phyloP scores from a whole-genome alignment of 2,888 invertebrate genomes.

The Hemithea aestivaria region DNA sequence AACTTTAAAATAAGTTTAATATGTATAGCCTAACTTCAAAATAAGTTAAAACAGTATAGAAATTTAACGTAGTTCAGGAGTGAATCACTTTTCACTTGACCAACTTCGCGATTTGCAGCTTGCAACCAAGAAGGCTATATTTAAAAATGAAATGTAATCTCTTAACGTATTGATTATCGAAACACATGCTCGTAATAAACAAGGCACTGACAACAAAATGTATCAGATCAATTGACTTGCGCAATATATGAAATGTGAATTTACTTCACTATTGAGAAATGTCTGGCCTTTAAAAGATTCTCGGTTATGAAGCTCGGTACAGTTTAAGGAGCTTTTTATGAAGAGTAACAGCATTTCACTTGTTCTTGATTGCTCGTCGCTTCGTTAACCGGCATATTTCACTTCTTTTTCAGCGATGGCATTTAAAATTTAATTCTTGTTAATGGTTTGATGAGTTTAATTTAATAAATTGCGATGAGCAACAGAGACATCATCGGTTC shows the following conservation, averaged over 20 bases:
- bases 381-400: conserved; percentile 44
- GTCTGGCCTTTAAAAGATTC: conserved; percentile 43
- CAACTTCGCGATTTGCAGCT: no score
- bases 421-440: conserved; percentile 40
- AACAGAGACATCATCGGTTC: conserved; percentile 18
- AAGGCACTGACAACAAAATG: conserved; percentile 4
- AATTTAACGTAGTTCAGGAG: no score
- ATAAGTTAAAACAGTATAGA: no score
- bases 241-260: conserved; percentile 35
- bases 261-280: conserved; percentile 44
- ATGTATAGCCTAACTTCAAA: no score
- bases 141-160: no score
- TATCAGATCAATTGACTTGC: conserved; percentile 24
- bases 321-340: conserved; percentile 54
- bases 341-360: conserved; percentile 45
- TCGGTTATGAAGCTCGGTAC: conserved; percentile 47
- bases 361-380: conserved; percentile 49
- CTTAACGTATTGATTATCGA: conserved; percentile 1
- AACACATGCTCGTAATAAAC: conserved; percentile 7
- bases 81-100: no score
- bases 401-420: conserved; percentile 31
- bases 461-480: conserved; percentile 27
- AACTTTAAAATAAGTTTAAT: no score
- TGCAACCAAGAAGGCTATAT: neutral
- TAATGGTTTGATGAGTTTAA: conserved; percentile 35